Percentiles rank a stretch among this genome's conserved stretches.
phyloP scores from a whole-genome alignment of 2,888 invertebrate species.

The Drosophila paramelanica region DNA sequence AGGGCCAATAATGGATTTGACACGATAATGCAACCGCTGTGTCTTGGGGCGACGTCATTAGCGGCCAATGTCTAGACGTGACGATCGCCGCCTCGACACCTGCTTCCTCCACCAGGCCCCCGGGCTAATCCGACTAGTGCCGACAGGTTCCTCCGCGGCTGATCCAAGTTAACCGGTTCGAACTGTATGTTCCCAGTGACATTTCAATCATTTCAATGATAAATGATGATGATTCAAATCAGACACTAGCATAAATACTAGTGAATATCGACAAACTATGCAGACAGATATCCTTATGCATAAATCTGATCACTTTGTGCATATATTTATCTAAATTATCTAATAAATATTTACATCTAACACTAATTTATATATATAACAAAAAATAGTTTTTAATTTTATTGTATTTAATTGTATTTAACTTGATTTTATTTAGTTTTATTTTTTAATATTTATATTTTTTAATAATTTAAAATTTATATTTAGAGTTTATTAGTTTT shows the following conservation, averaged over 20 bases:
- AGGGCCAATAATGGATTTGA: conserved; percentile 53
- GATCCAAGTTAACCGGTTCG: conserved; percentile 33
- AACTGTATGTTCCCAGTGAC: conserved; percentile 29
- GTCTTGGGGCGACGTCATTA: conserved; percentile 47
- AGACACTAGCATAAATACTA: conserved; percentile 4
- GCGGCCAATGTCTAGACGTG: conserved; percentile 39
- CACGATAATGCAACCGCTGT: conserved; percentile 41
- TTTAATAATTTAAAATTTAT: too few species aligned
- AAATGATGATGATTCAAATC: conserved; percentile 14
- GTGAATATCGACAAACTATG: neutral
- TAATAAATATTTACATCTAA: too few species aligned
- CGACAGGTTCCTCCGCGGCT: conserved; percentile 38
- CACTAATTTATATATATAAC: too few species aligned
- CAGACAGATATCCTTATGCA: neutral
- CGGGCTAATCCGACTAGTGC: conserved; percentile 7
- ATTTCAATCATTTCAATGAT: conserved; percentile 44
- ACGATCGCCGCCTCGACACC: conserved; percentile 41
- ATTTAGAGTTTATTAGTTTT: too few species aligned
- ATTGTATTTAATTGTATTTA: too few species aligned
- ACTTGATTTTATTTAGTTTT: too few species aligned
- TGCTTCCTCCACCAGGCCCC: conserved; percentile 19
- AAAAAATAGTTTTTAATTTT: too few species aligned
- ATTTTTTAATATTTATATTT: too few species aligned
- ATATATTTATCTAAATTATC: too few species aligned
- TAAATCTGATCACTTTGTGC: too few species aligned